phyloP scores from a whole-genome alignment of 2,888 invertebrate species.

The Halictus ligatus region DNA sequence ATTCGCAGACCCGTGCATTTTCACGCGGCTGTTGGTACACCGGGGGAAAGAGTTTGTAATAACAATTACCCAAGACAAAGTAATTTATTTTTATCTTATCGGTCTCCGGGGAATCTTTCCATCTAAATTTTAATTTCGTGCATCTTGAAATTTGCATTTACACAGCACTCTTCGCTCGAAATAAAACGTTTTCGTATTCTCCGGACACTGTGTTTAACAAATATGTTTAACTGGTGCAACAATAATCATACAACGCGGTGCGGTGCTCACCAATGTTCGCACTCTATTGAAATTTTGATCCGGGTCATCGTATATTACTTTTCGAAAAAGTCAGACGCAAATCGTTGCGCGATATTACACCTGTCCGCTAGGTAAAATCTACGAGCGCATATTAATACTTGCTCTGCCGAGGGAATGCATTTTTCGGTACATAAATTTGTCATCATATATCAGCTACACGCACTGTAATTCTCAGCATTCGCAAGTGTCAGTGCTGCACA shows the following conservation, averaged over 20 bases:
- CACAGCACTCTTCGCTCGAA: no score
- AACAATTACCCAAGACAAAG: no score
- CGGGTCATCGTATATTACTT: background rate
- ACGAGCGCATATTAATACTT: constrained; percentile 6
- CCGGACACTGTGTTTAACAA: no score
- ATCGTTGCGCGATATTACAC: background rate
- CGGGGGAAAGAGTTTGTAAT: no score
- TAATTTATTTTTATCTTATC: no score
- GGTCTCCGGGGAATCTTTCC: no score
- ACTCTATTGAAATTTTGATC: background rate
- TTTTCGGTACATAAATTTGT: constrained; percentile 10
- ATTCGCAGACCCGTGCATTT: background rate
- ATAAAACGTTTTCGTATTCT: no score
- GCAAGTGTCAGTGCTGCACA: background rate
- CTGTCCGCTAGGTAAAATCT: background rate
- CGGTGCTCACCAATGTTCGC: background rate
- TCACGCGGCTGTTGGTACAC: no score
- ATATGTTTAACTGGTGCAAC: background rate
- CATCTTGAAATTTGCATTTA: no score
- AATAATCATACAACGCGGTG: background rate
- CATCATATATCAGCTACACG: constrained; percentile 3
- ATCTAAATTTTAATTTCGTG: no score
- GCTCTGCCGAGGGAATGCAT: background rate
- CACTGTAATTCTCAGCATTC: background rate
- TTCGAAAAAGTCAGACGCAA: background rate